These are phyloP conservation scores for Anthopleura sola DNA, from an alignment of 64 coral and sea anemone species.

Conservation along the genomic window DNA sequence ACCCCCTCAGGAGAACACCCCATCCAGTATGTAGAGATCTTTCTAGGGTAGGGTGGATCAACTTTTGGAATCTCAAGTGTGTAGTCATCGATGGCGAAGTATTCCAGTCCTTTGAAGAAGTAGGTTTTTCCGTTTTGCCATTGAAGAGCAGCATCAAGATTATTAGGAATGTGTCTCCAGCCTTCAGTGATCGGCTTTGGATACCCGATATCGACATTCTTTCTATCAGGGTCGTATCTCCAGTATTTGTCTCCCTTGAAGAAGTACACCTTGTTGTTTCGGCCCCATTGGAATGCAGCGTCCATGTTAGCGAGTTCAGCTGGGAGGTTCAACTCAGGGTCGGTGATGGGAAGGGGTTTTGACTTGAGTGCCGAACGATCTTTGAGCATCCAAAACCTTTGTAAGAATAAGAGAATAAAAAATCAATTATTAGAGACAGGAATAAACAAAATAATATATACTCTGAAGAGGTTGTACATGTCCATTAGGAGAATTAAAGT, in stretches of 20 bases:
- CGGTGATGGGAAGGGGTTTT: conserved; percentile 23
- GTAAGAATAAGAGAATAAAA: not conserved
- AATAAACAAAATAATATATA: not conserved
- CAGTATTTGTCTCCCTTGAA: conserved; percentile 84
- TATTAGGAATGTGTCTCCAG: conserved; percentile 40
- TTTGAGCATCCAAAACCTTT: conserved; percentile 63
- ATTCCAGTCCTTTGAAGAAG: conserved; percentile 60
- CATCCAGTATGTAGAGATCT: conserved; percentile 47
- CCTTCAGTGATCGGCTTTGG: conserved; percentile 36
- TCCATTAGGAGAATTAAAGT: too few species aligned
- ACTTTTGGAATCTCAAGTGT: conserved; percentile 6
- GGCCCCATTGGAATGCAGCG: conserved; percentile 75
- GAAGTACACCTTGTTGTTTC: conserved; percentile 70
- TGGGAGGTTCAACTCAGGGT: conserved; percentile 31
- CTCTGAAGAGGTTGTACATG: too few species aligned
- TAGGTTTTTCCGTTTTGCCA: conserved; percentile 68
- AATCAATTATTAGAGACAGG: not conserved
- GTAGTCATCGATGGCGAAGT: conserved; percentile 46
- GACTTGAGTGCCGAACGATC: conserved; percentile 4
- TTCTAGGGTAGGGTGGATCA: conserved; percentile 17
- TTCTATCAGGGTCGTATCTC: conserved; percentile 32
- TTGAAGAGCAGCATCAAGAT: conserved; percentile 65
- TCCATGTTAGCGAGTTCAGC: conserved; percentile 49
- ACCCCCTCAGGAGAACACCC: conserved; percentile 2
- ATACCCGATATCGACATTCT: conserved; percentile 44